Percentiles rank a stretch among this genome's conserved stretches.
These are phyloP conservation scores for Leptinotarsa peninsularis DNA, from an alignment of 2,888 invertebrate genomes.

Conservation along the genomic window DNA sequence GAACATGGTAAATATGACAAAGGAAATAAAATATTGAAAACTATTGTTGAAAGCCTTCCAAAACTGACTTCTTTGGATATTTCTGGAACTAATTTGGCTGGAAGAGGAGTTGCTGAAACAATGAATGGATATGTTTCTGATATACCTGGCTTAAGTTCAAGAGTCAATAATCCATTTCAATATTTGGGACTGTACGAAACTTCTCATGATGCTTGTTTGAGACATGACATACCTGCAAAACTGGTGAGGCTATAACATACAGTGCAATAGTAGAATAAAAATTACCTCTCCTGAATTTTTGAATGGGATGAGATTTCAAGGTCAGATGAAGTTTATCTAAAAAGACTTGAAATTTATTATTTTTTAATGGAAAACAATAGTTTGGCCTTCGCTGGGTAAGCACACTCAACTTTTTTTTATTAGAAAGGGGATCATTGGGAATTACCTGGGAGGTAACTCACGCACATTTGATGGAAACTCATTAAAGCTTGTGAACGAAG, in stretches of 20 bases:
- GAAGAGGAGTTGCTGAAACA: constrained; percentile 79
- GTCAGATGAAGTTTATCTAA: too few species aligned
- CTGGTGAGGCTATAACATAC: constrained; percentile 70
- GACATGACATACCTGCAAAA: constrained; percentile 91
- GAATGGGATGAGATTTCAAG: too few species aligned
- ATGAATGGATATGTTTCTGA: constrained; percentile 71
- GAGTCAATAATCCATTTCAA: constrained; percentile 82
- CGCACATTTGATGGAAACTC: too few species aligned
- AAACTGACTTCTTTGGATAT: constrained; percentile 88
- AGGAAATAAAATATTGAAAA: constrained; percentile 79
- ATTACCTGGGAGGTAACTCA: too few species aligned
- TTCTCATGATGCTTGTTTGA: constrained; percentile 87
- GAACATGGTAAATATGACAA: constrained; percentile 78
- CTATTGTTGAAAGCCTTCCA: constrained; percentile 80
- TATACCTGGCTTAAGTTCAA: constrained; percentile 86
- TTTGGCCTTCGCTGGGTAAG: too few species aligned
- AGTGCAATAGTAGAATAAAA: too few species aligned
- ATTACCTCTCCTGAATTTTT: too few species aligned
- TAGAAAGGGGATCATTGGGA: too few species aligned
- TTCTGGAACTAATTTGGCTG: constrained; percentile 95
- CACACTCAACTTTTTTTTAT: too few species aligned
- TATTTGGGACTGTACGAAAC: constrained; percentile 95
- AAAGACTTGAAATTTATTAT: too few species aligned
- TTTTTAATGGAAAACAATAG: too few species aligned
- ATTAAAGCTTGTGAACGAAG: too few species aligned